These are phyloP conservation scores for Watsonalla cultraria DNA, from an alignment of 2,888 invertebrate genomes.

Conservation along the genomic window DNA sequence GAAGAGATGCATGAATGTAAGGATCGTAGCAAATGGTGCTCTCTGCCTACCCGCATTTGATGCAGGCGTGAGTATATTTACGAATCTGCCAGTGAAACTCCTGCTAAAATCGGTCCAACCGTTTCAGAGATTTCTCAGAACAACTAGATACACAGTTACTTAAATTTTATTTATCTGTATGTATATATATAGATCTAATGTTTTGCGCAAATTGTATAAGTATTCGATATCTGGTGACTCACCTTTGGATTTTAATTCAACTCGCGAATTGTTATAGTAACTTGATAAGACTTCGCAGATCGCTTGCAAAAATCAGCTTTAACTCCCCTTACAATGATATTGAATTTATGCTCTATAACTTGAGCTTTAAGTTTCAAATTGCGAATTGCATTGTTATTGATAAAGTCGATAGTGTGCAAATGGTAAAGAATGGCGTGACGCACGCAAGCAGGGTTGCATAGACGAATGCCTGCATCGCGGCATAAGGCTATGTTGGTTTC, in stretches of 20 bases:
- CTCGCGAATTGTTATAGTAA: slow-evolving; percentile 56
- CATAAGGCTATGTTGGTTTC: slow-evolving; percentile 58
- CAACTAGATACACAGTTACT: too few relatives aligned
- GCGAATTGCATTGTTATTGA: neutral
- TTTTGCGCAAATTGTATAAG: slow-evolving; percentile 17
- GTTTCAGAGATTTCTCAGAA: too few relatives aligned
- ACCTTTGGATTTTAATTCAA: slow-evolving; percentile 48
- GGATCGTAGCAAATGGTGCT: too few relatives aligned
- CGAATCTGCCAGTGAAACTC: too few relatives aligned
- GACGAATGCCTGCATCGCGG: slow-evolving; percentile 55
- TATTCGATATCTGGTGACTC: slow-evolving; percentile 51
- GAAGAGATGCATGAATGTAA: too few relatives aligned
- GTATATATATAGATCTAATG: too few relatives aligned
- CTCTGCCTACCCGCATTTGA: too few relatives aligned
- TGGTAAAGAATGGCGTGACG: slow-evolving; percentile 48
- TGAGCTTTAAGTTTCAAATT: slow-evolving; percentile 9
- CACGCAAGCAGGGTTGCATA: slow-evolving; percentile 63
- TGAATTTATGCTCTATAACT: slow-evolving; percentile 9
- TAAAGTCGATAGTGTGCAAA: slow-evolving; percentile 12
- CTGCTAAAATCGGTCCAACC: too few relatives aligned
- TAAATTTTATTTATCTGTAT: too few relatives aligned
- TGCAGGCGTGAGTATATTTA: too few relatives aligned
- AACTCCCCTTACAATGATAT: neutral
- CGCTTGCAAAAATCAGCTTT: slow-evolving; percentile 12
- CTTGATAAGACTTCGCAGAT: slow-evolving; percentile 48